These are phyloP conservation scores for Parauchenoglanis punctatus DNA, from an alignment of 2,797 vertebrate genomes.

Conservation along the genomic window DNA sequence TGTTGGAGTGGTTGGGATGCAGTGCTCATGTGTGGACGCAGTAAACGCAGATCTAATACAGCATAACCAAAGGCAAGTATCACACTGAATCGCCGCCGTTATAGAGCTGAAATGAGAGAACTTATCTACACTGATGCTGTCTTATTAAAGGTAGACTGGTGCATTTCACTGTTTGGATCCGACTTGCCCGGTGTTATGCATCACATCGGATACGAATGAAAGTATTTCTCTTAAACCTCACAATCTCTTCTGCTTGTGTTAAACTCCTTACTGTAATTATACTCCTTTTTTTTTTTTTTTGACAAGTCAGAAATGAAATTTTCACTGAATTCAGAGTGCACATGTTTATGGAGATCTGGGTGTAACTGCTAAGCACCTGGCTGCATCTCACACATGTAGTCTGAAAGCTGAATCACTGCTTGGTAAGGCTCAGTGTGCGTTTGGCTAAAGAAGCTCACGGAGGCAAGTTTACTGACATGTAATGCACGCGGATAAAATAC, in stretches of 20 bases:
- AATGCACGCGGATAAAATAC: background rate
- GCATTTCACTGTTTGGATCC: background rate
- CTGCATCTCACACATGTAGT: background rate
- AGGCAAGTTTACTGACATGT: background rate
- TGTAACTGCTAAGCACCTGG: background rate
- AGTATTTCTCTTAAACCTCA: background rate
- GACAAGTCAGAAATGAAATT: background rate
- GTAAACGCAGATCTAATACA: background rate
- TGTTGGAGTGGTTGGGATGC: background rate
- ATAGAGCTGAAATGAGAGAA: background rate
- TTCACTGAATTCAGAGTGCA: background rate
- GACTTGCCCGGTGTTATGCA: no score
- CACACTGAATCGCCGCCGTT: background rate
- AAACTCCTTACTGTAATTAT: background rate
- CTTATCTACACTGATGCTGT: background rate
- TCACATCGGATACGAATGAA: background rate
- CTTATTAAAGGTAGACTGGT: background rate
- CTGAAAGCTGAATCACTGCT: background rate
- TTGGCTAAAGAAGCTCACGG: background rate
- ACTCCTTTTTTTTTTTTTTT: no score
- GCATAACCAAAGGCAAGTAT: conserved; percentile 23
- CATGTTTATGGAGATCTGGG: background rate
- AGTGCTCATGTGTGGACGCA: conserved; percentile 5
- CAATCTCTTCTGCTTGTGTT: background rate
- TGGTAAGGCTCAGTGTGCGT: background rate